Evolutionary conservation across 2,888 invertebrate genomes (phyloP).

Genomic region (Piscicola geometra): DNA sequence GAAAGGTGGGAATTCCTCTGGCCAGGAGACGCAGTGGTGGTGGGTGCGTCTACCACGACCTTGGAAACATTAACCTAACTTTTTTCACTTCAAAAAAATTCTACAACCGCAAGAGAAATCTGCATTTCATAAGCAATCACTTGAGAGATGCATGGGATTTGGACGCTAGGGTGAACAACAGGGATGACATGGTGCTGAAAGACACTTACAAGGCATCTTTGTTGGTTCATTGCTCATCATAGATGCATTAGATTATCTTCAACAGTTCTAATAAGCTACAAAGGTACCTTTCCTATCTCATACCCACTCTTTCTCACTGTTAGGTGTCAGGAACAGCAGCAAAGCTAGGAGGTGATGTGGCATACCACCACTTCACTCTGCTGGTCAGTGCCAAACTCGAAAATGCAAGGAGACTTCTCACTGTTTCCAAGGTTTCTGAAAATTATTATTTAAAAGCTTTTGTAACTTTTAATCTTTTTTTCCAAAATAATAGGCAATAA

Average conservation of each 20-base stretch:
- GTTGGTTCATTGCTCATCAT: slow-evolving; percentile 12
- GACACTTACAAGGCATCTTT: slow-evolving; percentile 57
- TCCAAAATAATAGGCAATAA: too few relatives aligned
- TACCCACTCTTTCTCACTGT: too few relatives aligned
- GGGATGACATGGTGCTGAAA: slow-evolving; percentile 80
- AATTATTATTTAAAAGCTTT: too few relatives aligned
- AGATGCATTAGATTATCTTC: slow-evolving; percentile 1
- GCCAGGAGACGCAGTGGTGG: slow-evolving; percentile 90
- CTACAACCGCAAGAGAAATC: slow-evolving; percentile 80
- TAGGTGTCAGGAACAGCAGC: slow-evolving; percentile 93
- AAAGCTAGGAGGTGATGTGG: slow-evolving; percentile 76
- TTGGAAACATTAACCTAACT: slow-evolving; percentile 63
- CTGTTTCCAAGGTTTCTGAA: slow-evolving; percentile 31
- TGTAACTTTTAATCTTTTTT: too few relatives aligned
- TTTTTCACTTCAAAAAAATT: slow-evolving; percentile 78
- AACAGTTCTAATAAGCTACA: too few relatives aligned
- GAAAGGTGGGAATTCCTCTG: slow-evolving; percentile 67
- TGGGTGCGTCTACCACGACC: slow-evolving; percentile 92
- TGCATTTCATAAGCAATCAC: slow-evolving; percentile 77
- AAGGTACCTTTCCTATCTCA: too few relatives aligned
- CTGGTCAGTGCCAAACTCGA: slow-evolving; percentile 68
- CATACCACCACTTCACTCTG: slow-evolving; percentile 97
- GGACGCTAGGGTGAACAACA: slow-evolving; percentile 69
- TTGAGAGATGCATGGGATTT: slow-evolving; percentile 77
- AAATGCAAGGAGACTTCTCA: slow-evolving; percentile 30